Conservation (phyloP, 1,140 invertebrate genomes). For the Drosophila obscura region DNA sequence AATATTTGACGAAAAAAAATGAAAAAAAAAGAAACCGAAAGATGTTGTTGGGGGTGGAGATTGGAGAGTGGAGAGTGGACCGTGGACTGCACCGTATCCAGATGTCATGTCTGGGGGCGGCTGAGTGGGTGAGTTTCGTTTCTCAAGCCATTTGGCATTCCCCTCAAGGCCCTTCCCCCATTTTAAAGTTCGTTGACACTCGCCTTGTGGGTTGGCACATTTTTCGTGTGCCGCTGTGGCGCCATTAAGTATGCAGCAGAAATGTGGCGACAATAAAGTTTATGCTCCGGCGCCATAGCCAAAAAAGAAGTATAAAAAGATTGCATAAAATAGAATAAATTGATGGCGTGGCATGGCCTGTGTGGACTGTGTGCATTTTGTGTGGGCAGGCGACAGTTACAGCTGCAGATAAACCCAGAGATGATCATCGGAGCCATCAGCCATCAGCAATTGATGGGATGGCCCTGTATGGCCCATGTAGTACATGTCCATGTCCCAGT, state of each 20-base stretch:
- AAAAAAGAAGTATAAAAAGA: conserved; percentile 20
- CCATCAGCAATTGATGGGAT: conserved; percentile 14
- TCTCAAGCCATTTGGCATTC: neutral
- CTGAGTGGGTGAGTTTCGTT: conserved; percentile 38
- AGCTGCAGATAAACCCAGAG: neutral
- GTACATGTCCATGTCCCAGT: neutral
- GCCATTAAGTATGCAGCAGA: conserved; percentile 72
- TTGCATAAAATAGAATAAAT: neutral
- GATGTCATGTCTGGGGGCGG: conserved; percentile 21
- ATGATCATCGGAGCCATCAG: conserved; percentile 5
- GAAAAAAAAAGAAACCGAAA: conserved; percentile 2
- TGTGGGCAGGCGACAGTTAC: conserved; percentile 19
- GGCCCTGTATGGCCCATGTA: conserved; percentile 14
- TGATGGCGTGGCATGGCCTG: too few species aligned
- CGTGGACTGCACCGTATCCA: too few species aligned
- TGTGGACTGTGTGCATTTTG: conserved; percentile 3
- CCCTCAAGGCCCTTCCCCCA: conserved; percentile 5
- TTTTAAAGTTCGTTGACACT: conserved; percentile 78
- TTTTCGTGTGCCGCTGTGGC: conserved; percentile 51
- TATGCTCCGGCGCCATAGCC: conserved; percentile 59
- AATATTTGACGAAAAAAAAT: conserved; percentile 70
- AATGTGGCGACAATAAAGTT: conserved; percentile 81
- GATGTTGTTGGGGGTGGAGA: conserved; percentile 12
- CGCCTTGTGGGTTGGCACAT: conserved; percentile 31
- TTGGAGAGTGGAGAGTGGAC: neutral